phyloP scores from a whole-genome alignment of 2,113 vertebrate species.

The Sinocyclocheilus anshuiensis region DNA sequence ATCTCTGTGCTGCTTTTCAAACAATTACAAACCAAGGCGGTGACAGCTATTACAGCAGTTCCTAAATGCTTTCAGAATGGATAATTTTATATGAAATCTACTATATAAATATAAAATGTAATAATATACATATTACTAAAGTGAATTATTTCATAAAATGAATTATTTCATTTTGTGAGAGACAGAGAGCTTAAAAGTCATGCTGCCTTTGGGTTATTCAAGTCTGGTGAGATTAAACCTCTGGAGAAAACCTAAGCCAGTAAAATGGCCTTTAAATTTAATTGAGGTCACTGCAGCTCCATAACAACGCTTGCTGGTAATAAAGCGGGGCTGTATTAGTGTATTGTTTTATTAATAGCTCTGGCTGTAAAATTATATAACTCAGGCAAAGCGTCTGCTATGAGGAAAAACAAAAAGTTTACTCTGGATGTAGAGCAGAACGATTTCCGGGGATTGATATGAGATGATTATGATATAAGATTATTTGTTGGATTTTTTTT shows the following conservation, averaged over 20 bases:
- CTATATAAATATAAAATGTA: background rate
- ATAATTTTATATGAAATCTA: background rate
- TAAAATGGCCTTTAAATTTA: constrained; percentile 74
- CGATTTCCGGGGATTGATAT: constrained; percentile 11
- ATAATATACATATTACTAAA: background rate
- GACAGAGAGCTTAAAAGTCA: constrained; percentile 63
- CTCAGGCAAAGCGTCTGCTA: background rate
- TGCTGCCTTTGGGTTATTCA: constrained; percentile 69
- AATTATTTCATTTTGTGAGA: constrained; percentile 53
- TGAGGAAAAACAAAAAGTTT: constrained; percentile 15
- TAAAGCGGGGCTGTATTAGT: constrained; percentile 62
- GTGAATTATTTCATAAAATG: constrained; percentile 34
- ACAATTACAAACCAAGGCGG: background rate
- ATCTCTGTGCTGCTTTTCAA: background rate
- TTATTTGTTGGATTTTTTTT: background rate
- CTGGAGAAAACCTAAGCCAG: constrained; percentile 65
- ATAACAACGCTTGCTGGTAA: constrained; percentile 69
- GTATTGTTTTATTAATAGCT: constrained; percentile 63
- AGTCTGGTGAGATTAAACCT: constrained; percentile 71
- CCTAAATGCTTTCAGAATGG: background rate
- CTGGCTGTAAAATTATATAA: constrained; percentile 30
- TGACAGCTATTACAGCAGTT: background rate
- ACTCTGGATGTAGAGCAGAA: constrained; percentile 5
- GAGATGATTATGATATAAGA: background rate
- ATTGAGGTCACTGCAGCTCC: constrained; percentile 71